Evolutionary conservation across 92 coral and sea anemone genomes (phyloP), one percentile per base, ranked within the genome.

Genomic region (Metridium senile): DNA sequence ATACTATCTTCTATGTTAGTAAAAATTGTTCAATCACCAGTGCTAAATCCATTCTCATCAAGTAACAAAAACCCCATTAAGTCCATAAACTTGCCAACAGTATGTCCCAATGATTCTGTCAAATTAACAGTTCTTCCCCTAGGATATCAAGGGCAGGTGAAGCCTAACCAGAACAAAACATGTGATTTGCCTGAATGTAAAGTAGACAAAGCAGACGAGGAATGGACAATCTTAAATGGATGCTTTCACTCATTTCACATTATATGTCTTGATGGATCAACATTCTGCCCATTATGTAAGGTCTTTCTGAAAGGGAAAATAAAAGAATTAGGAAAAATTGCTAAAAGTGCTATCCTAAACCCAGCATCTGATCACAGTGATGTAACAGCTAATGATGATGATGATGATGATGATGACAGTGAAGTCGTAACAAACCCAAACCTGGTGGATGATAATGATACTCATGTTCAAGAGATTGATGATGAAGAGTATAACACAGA

Each of bases 231-330:
- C 29, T 66, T 71, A 33, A 59, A 78, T 1, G 84, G 84, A 32
- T 78, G 84, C 68, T 79, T 74, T 1, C 84, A 72, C 57, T 69
- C 78, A 1, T 83, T 46, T 52, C 74, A 83, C 58, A 20, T 58
- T 0, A 18, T 18, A n/a, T 79, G 83, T 47, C 72, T 77, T 16
- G 54, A 47, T 58, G 82, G 59, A 56, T 47, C 33, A 8, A 68
- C 58, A 54, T 59, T 59, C 8, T 83, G 88, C 51, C 83, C 88
- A 43, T 57, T 76, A 11, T 83, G 82, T 33, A 67, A 68, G 53
- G 27, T 51, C 53, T 66, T 56, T 33, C 70, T 46, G 46, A n/a
- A 20, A 51, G 74, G 68, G 31, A 78, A 78, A 56, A 69, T 59
- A 63, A 51, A 76, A 65, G 20, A 29, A 21, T 76, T 76, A 65